phyloP scores from a whole-genome alignment of 2,797 vertebrate genomes.

The Neosilurus hyrtlii region DNA sequence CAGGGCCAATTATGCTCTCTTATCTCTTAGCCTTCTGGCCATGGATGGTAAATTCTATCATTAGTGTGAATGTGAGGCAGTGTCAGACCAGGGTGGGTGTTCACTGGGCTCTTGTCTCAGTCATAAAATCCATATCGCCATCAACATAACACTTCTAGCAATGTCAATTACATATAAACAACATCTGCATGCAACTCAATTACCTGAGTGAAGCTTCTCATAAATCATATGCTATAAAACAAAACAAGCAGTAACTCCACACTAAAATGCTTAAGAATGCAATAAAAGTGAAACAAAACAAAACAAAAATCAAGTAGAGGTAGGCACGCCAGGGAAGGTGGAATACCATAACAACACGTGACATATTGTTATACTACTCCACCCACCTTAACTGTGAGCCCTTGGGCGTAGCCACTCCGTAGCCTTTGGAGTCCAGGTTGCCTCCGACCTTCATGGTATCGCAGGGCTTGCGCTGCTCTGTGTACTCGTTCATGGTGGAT shows the following conservation, averaged over 20 bases:
- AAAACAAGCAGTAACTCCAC: conserved; percentile 38
- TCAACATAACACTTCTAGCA: conserved; percentile 39
- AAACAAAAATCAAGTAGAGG: conserved; percentile 45
- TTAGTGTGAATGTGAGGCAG: conserved; percentile 24
- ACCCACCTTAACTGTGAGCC: conserved; percentile 99
- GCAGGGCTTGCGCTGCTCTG: conserved; percentile 97
- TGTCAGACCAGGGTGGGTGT: conserved; percentile 45
- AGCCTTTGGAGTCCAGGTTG: conserved; percentile 99
- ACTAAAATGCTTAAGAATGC: conserved; percentile 32
- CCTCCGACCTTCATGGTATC: conserved; percentile 99
- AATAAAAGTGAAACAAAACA: conserved; percentile 29
- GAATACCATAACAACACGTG: conserved; percentile 98
- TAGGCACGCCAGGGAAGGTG: conserved; percentile 99
- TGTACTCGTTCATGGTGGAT: conserved; percentile 99
- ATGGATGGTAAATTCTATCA: conserved; percentile 21
- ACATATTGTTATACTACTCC: conserved; percentile 98
- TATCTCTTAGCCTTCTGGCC: conserved; percentile 15
- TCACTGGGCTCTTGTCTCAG: conserved; percentile 42
- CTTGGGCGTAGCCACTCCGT: conserved; percentile 98
- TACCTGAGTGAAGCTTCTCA: conserved; percentile 37
- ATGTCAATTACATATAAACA: conserved; percentile 36
- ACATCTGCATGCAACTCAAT: conserved; percentile 47
- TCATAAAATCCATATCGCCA: conserved; percentile 9
- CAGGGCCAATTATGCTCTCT: conserved; percentile 11
- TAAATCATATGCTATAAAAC: conserved; percentile 39